Evolutionary conservation across 30 jellyfish, hydroid and myxozoan species (phyloP).

Genomic region (Sanderia malayensis): DNA sequence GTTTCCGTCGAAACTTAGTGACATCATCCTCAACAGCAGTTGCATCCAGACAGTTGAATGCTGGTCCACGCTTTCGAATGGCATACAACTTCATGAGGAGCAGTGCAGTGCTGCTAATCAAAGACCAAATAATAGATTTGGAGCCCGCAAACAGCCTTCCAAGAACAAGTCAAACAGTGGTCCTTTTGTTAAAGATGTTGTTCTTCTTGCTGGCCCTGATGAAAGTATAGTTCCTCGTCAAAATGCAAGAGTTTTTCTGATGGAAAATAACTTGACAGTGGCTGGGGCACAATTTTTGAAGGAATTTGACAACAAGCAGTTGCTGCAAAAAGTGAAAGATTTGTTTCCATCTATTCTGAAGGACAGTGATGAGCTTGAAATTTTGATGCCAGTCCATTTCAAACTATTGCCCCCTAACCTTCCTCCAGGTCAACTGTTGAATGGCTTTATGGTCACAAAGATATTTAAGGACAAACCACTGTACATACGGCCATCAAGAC

Average conservation of each 20-base stretch:
- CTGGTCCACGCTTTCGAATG: not conserved
- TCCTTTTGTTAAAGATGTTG: slow-evolving; percentile 4
- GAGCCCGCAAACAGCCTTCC: not conserved
- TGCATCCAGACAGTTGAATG: not conserved
- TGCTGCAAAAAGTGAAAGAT: not conserved
- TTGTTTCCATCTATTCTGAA: not conserved
- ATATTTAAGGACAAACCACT: slow-evolving; percentile 15
- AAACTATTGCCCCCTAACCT: slow-evolving; percentile 10
- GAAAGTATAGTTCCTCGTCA: slow-evolving; percentile 16
- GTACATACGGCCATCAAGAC: slow-evolving; percentile 7
- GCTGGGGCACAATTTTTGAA: slow-evolving; percentile 8
- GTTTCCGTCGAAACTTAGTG: not conserved
- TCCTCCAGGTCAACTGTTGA: slow-evolving; percentile 17
- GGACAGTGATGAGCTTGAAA: not conserved
- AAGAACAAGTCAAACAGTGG: not conserved
- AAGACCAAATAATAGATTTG: not conserved
- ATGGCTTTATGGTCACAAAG: slow-evolving; percentile 16
- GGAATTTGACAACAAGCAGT: slow-evolving; percentile 17
- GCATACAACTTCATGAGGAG: not conserved
- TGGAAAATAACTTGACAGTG: slow-evolving; percentile 1
- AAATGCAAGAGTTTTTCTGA: not conserved
- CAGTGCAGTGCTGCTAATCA: slow-evolving; percentile 1
- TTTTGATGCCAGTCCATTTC: slow-evolving; percentile 14
- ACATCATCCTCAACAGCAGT: not conserved
- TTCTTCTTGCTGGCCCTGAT: slow-evolving; percentile 19